phyloP scores from a whole-genome alignment of 64 coral and sea anemone species.

The Montipora capricornis region DNA sequence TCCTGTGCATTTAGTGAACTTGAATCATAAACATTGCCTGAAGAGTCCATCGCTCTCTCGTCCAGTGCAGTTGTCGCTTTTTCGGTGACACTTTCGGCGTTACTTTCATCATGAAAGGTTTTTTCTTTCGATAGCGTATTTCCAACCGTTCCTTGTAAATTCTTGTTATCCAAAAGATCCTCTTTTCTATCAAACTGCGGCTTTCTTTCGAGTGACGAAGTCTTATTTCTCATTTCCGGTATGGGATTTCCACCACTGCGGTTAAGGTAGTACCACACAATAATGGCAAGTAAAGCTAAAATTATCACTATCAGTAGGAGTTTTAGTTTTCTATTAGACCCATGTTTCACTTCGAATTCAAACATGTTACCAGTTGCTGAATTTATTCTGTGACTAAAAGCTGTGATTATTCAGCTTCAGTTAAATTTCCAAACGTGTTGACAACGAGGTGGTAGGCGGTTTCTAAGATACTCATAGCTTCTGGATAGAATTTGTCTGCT shows the following conservation, averaged over 20 bases:
- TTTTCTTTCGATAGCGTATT: too few relatives aligned
- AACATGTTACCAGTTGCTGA: background rate
- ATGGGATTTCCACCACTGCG: background rate
- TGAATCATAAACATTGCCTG: background rate
- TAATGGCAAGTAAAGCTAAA: background rate
- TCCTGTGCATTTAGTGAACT: background rate
- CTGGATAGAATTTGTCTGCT: slow-evolving; percentile 12
- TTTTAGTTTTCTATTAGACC: slow-evolving; percentile 3
- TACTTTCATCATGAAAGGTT: background rate
- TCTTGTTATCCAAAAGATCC: background rate
- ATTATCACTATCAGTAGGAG: background rate
- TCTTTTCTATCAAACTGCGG: too few relatives aligned
- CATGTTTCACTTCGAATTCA: background rate
- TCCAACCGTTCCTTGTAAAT: background rate
- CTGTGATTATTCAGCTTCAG: background rate
- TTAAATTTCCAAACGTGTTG: background rate
- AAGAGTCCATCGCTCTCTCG: background rate
- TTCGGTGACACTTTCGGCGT: background rate
- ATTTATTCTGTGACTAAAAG: background rate
- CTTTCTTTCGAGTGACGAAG: background rate
- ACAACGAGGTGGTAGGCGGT: background rate
- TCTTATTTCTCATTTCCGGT: background rate
- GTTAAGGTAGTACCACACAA: slow-evolving; percentile 30
- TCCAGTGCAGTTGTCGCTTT: background rate
- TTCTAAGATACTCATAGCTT: background rate